Evolutionary conservation across 2,113 vertebrate species (phyloP), one percentile per base, ranked within the genome.

Genomic region (Tichodroma muraria): DNA sequence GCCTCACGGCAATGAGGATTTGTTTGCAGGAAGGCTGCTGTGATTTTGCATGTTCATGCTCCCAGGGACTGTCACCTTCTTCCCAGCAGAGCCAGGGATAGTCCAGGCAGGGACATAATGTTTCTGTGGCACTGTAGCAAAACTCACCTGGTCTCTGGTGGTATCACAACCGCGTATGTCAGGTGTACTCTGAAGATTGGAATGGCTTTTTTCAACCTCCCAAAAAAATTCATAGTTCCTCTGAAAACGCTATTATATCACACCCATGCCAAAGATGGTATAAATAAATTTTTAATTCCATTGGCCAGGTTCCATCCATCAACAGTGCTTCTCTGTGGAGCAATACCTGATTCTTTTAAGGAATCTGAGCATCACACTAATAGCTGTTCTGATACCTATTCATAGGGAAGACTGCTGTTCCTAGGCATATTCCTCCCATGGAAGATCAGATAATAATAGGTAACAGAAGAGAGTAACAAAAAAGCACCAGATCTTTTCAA

Each of bases 1-100:
- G 38, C 49, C 13, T 16, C 13, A 2, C 33, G 49, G 30, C 0
- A 0, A 16, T 33, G 28, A 71, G 68, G 33, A 6, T 40, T 2
- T 70, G 18, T 40, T 10, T 82, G 38, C 28, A 61, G 50, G 25
- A 77, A 50, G 40, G 14, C 22, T 89, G 70, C 40, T 80, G 45
- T 40, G 50, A 56, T n/a, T 82, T 54, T 45, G 61, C 85, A 44
- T 25, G 35, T 40, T 54, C 16, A 0, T 11, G 10, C 20, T 86
- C 28, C 45, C n/a, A 78, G n/a, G 42, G 33, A 21, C 37, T 85
- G 57, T 15, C 35, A 56, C 16, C 16, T 50, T 52, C 52, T 71
- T 65, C 59, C 44, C 60, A 73, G n/a, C 22, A 69, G 40, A 35
- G 20, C 44, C 31, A 56, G 31, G 11, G 15, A 22, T 61, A 40